Conservation (phyloP, 92 coral and sea anemone genomes). For the Siderastrea siderea region DNA sequence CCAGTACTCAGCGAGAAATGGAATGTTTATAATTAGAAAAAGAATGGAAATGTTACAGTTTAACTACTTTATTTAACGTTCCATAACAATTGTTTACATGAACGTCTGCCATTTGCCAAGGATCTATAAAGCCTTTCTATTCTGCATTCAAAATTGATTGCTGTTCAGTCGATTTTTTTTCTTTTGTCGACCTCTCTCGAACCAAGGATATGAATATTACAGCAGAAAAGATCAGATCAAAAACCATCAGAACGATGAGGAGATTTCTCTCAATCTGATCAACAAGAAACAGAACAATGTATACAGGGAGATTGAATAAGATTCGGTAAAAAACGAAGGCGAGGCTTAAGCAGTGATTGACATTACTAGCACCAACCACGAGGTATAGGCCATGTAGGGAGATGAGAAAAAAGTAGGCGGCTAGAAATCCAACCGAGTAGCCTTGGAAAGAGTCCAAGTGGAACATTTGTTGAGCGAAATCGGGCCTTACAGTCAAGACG, state of each 20-base stretch:
- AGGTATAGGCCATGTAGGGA: conserved; percentile 46
- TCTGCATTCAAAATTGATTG: too few relatives aligned
- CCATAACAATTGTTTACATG: too few relatives aligned
- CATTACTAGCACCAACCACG: conserved; percentile 16
- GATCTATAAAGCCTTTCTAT: too few relatives aligned
- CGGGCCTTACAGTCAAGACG: conserved; percentile 24
- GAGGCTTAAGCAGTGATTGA: conserved; percentile 19
- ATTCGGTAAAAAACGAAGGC: conserved; percentile 34
- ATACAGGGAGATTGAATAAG: conserved; percentile 7
- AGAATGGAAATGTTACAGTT: too few relatives aligned
- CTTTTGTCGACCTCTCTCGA: not conserved
- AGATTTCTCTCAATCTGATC: conserved; percentile 28
- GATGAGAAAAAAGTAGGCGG: not conserved
- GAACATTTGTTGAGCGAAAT: conserved; percentile 26
- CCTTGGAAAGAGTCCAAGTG: conserved; percentile 25
- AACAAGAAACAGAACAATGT: conserved; percentile 15
- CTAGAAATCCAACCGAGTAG: conserved; percentile 27
- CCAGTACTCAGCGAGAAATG: too few relatives aligned
- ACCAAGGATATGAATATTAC: not conserved
- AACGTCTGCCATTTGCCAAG: too few relatives aligned
- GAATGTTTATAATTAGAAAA: too few relatives aligned
- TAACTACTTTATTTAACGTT: too few relatives aligned
- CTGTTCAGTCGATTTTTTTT: too few relatives aligned
- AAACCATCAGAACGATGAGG: not conserved
- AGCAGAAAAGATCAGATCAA: not conserved